Percentiles rank a stretch among this genome's conserved stretches.
Conservation (phyloP, 2,797 vertebrate genomes). For the Mus minutoides region DNA sequence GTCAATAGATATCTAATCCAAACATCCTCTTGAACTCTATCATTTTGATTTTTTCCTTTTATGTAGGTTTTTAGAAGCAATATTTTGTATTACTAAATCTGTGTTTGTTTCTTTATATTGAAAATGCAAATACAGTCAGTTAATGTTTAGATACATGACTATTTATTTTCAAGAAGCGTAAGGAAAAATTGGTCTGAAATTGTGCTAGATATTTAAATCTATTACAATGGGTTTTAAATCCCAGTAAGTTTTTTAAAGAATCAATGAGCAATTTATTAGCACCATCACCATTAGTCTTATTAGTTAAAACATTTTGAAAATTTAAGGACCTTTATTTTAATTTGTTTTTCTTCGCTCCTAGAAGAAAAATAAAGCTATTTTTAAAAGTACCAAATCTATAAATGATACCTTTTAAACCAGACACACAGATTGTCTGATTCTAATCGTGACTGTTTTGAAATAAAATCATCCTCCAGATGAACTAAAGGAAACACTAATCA, state of each 20-base stretch:
- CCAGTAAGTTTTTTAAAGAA: conserved; percentile 43
- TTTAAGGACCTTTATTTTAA: conserved; percentile 70
- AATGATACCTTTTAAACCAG: neutral
- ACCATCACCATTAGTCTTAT: conserved; percentile 37
- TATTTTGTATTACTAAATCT: conserved; percentile 8
- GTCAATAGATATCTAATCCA: conserved; percentile 24
- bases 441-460: conserved; percentile 78
- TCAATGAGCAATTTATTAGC: conserved; percentile 60
- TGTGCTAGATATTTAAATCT: conserved; percentile 42
- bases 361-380: neutral
- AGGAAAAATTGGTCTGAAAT: neutral
- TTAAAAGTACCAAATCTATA: conserved; percentile 2
- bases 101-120: conserved; percentile 32
- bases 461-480: conserved; percentile 63
- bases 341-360: conserved; percentile 26
- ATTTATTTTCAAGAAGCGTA: neutral
- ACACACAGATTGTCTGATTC: conserved; percentile 29
- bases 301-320: conserved; percentile 74
- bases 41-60: neutral
- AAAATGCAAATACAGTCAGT: conserved; percentile 45
- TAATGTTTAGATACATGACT: neutral
- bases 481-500: conserved; percentile 77
- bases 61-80: conserved; percentile 19
- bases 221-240: conserved; percentile 53
- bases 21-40: neutral